Percentiles rank a stretch among this genome's conserved stretches.
Conservation (phyloP, 2,113 vertebrate genomes). For the Sylvietta virens region DNA sequence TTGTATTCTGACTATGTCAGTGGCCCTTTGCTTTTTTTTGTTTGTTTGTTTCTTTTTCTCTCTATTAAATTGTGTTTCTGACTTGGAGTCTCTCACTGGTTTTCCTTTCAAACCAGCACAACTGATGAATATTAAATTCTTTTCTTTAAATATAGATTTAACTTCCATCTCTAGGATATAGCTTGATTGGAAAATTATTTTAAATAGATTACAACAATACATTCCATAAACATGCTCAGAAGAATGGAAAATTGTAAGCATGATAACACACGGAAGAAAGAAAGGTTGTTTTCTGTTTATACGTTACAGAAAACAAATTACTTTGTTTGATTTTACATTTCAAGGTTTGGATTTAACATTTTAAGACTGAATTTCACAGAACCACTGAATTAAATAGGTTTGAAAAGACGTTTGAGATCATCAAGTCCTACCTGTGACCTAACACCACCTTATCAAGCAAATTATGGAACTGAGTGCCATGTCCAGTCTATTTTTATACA, state of each 20-base stretch:
- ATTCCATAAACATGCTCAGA: background rate
- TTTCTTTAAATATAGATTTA: constrained; percentile 35
- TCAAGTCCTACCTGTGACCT: background rate
- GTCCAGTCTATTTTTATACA: background rate
- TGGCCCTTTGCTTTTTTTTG: no score
- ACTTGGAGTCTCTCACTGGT: no score
- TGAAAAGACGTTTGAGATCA: background rate
- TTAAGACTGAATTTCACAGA: background rate
- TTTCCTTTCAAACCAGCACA: no score
- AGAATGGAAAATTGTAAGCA: constrained; percentile 33
- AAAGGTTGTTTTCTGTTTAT: background rate
- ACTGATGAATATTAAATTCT: constrained; percentile 26
- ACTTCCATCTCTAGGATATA: constrained; percentile 46
- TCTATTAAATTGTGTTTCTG: no score
- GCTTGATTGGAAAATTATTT: constrained; percentile 56
- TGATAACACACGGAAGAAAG: background rate
- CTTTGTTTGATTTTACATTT: background rate
- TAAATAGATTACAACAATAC: background rate
- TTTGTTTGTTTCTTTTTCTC: no score
- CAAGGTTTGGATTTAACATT: background rate
- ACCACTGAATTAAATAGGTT: background rate
- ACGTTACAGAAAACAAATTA: background rate
- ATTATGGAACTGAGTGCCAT: no score
- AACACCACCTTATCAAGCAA: background rate
- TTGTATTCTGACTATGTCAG: no score